These are phyloP conservation scores for Pseudochaenichthys georgianus DNA, from an alignment of 2,797 vertebrate genomes.

Conservation along the genomic window DNA sequence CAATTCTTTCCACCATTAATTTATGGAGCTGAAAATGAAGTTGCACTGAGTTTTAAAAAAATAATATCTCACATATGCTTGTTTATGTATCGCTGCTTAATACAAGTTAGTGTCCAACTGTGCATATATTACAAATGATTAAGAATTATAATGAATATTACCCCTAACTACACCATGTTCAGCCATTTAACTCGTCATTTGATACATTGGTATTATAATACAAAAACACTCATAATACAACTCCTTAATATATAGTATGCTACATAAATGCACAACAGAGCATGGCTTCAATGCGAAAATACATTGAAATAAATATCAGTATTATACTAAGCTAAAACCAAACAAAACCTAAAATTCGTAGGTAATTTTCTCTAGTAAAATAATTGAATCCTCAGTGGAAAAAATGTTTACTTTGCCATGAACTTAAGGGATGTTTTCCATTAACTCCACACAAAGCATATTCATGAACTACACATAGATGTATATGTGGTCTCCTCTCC, in stretches of 20 bases:
- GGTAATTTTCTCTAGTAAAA: constrained; percentile 17
- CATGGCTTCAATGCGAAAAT: neutral
- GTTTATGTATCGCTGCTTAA: constrained; percentile 35
- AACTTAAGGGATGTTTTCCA: constrained; percentile 76
- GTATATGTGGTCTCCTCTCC: constrained; percentile 57
- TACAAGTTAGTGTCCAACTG: constrained; percentile 33
- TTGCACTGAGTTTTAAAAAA: constrained; percentile 11
- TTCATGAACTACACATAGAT: constrained; percentile 79
- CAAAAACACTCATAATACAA: constrained; percentile 1
- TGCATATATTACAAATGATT: constrained; percentile 15
- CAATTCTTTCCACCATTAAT: constrained; percentile 44
- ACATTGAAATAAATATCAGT: neutral
- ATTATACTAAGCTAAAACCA: neutral
- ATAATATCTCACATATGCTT: constrained; percentile 40
- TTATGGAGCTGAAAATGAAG: constrained; percentile 51
- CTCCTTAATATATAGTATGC: neutral
- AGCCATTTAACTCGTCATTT: neutral
- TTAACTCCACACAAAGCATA: constrained; percentile 67
- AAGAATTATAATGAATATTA: constrained; percentile 2
- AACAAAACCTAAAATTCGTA: constrained; percentile 13
- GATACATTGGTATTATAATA: neutral
- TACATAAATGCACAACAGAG: neutral
- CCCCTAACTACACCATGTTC: neutral
- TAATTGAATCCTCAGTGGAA: constrained; percentile 1
- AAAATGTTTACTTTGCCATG: too few species aligned